Percentiles rank a stretch among this genome's conserved stretches.
phyloP scores from a whole-genome alignment of 2,888 invertebrate species.

The Drosophila maculinotata region DNA sequence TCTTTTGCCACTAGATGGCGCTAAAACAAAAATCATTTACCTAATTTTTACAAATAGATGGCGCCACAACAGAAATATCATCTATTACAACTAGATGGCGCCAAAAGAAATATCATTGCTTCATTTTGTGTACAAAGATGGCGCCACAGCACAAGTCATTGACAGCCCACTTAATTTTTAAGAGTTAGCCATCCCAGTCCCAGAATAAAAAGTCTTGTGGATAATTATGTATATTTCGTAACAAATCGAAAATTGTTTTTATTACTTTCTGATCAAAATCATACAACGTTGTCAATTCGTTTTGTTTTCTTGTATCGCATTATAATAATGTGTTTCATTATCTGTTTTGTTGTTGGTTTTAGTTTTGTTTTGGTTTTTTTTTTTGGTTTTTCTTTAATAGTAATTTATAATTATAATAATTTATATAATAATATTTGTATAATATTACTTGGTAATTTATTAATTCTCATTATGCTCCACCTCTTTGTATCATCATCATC shows the following conservation, averaged over 20 bases:
- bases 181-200: background rate
- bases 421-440: constrained; percentile 79
- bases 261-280: constrained; percentile 85
- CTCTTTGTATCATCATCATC: constrained; percentile 8
- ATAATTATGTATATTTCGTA: constrained; percentile 76
- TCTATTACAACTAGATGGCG: too few relatives aligned
- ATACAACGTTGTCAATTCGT: constrained; percentile 85
- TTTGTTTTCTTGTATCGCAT: constrained; percentile 56
- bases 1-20: too few relatives aligned
- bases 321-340: constrained; percentile 64
- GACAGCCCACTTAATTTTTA: background rate
- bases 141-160: background rate
- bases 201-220: constrained; percentile 23
- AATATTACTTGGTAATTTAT: constrained; percentile 81
- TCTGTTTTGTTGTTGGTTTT: constrained; percentile 60
- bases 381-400: constrained; percentile 69
- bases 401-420: constrained; percentile 79
- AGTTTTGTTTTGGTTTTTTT: constrained; percentile 42
- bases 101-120: too few relatives aligned
- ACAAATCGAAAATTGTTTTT: constrained; percentile 78
- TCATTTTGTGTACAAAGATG: too few relatives aligned
- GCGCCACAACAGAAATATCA: too few relatives aligned
- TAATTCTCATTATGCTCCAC: constrained; percentile 63
- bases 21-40: too few relatives aligned
- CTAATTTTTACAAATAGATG: too few relatives aligned